Evolutionary conservation across 2,888 invertebrate species (phyloP).

Genomic region (Syrista parreyssii): DNA sequence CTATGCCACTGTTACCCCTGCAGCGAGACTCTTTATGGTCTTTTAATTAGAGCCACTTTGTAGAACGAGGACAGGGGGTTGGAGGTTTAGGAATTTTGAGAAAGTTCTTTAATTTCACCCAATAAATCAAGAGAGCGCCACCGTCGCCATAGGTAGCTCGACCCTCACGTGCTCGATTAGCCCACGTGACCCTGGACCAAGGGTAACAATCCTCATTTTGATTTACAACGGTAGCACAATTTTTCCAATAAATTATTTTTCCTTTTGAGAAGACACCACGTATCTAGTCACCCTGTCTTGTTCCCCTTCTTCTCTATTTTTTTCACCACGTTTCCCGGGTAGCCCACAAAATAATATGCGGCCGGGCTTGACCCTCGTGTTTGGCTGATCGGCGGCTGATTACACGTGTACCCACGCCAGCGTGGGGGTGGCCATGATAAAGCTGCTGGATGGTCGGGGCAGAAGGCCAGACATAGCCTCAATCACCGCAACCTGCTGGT

Average conservation of each 20-base stretch:
- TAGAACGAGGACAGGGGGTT: constrained; percentile 40
- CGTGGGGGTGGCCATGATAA: constrained; percentile 56
- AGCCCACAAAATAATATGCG: constrained; percentile 57
- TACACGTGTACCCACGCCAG: constrained; percentile 59
- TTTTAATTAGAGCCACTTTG: constrained; percentile 60
- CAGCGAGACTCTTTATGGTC: constrained; percentile 54
- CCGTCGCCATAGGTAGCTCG: neutral
- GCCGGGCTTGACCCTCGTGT: constrained; percentile 52
- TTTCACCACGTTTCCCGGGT: too few species aligned
- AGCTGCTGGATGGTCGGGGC: constrained; percentile 59
- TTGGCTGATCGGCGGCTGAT: constrained; percentile 63
- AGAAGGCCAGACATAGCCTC: constrained; percentile 62
- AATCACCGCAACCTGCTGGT: constrained; percentile 62
- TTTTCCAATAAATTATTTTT: too few species aligned
- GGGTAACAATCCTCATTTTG: too few species aligned
- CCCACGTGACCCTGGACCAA: neutral
- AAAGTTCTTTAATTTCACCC: constrained; percentile 56
- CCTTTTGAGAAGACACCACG: too few species aligned
- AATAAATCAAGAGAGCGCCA: constrained; percentile 45
- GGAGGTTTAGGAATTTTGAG: constrained; percentile 39
- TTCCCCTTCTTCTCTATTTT: too few species aligned
- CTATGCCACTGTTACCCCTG: constrained; percentile 44
- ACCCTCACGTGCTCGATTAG: constrained; percentile 33
- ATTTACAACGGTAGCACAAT: too few species aligned
- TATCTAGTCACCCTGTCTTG: too few species aligned